Evolutionary conservation across 2,113 vertebrate genomes (phyloP), one percentile per base, ranked within the genome.

Genomic region (Rana temporaria): DNA sequence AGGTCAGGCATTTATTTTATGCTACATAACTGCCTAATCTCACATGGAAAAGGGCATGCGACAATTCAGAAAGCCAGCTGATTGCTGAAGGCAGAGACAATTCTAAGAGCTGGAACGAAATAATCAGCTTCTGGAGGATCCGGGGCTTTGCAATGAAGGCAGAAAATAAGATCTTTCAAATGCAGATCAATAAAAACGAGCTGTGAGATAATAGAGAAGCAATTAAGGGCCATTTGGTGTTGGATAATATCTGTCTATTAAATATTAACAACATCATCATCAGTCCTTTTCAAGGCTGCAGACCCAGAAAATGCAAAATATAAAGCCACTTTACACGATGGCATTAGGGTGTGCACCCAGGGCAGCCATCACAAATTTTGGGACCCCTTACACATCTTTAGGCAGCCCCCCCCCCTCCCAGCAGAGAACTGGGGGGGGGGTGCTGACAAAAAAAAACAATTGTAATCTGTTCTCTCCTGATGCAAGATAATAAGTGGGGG

Each of bases 181-280:
- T 57, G 52, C 53, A 34, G 70, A 73, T 30, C 16, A 56, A 56
- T 72, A 8, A 18, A 18, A 15, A 73, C 32, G 14, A 57, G 70
- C 53, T 26, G 16, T 8, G 22, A 57, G 53, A n/a, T n/a, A 57
- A n/a, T n/a, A 57, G 53, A 20, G 53, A n/a, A 7, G 53, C 11
- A 57, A 72, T 71, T 42, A 53, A 6, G 34, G 68, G 17, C n/a
- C 42, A 55, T 6, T 4, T 12, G 66, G 15, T 71, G 67, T 24
- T n/a, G 20, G n/a, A 53, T 53, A 14, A 72, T 11, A 57, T 34
- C 52, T n/a, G 24, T 9, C 70, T 57, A 73, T 73, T 73, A 56
- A 32, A 73, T 55, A 73, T 57, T 73, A 73, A 57, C 70, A 73
- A 32, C 16, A 73, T 16, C n/a, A 19, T 52, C 17, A 3, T 16